Conservation (phyloP, 2,797 vertebrate species). For the Trachops cirrhosus region DNA sequence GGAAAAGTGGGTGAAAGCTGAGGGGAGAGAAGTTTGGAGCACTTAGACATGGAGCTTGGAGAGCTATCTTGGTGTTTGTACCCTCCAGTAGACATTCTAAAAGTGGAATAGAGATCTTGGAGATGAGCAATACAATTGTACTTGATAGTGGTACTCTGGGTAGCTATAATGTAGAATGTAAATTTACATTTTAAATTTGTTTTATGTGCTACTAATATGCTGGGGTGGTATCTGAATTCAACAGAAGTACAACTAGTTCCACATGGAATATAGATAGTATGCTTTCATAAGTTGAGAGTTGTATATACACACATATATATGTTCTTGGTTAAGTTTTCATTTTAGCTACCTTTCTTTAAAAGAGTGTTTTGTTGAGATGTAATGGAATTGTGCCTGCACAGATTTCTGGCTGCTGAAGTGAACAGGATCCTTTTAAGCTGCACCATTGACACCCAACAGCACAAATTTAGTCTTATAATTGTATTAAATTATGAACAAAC, state of each 20-base stretch:
- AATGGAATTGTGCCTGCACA: not conserved
- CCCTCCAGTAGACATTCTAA: not conserved
- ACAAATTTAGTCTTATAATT: not conserved
- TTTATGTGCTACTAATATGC: not conserved
- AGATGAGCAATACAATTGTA: not conserved
- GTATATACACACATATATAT: not conserved
- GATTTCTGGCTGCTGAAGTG: not conserved
- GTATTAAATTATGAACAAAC: not conserved
- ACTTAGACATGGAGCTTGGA: not conserved
- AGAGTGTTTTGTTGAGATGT: not conserved
- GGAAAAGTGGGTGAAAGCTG: not conserved
- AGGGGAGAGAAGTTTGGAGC: not conserved
- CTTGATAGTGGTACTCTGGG: not conserved
- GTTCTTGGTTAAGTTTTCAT: not conserved
- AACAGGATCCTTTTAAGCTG: not conserved
- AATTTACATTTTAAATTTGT: not conserved
- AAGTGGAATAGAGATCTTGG: not conserved
- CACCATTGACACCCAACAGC: not conserved
- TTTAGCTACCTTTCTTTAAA: constrained; percentile 14
- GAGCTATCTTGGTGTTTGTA: not conserved
- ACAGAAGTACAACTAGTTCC: not conserved
- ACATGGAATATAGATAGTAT: not conserved
- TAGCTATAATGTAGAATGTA: too few relatives aligned
- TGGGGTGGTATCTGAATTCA: not conserved
- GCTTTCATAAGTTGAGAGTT: not conserved